A percentile compares a stretch with the other conserved stretches of the same genome.
Conservation (phyloP, 2,113 vertebrate genomes). For the Plecotus auritus region DNA sequence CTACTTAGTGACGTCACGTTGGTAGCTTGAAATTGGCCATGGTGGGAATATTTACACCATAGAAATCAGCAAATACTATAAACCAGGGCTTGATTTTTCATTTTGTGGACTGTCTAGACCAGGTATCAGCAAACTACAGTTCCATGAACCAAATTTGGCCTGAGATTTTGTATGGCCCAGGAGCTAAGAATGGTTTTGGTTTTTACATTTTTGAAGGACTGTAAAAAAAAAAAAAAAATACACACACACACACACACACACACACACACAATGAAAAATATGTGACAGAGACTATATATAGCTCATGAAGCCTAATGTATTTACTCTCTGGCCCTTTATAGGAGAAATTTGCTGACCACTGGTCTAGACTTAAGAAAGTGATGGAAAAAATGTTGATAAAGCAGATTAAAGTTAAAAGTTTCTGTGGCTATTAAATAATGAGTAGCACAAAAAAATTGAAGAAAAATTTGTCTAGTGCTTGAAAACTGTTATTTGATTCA, state of each 20-base stretch:
- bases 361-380: slow-evolving; percentile 3
- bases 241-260: background rate
- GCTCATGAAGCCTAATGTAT: background rate
- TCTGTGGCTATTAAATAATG: background rate
- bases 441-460: background rate
- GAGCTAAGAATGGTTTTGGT: background rate
- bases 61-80: background rate
- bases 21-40: background rate
- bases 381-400: slow-evolving; percentile 16
- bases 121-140: background rate
- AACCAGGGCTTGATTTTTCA: background rate
- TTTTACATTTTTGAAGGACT: slow-evolving; percentile 33
- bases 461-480: background rate
- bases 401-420: slow-evolving; percentile 4
- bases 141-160: background rate
- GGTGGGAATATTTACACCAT: background rate
- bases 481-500: background rate
- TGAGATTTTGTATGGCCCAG: background rate
- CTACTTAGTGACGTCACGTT: background rate
- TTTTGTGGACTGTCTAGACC: background rate
- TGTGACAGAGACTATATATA: background rate
- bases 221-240: background rate
- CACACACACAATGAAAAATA: background rate
- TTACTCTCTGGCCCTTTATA: background rate
- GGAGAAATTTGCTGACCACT: background rate